These are phyloP conservation scores for Pluvianellus socialis DNA, from an alignment of 2,113 vertebrate genomes.

Conservation along the genomic window DNA sequence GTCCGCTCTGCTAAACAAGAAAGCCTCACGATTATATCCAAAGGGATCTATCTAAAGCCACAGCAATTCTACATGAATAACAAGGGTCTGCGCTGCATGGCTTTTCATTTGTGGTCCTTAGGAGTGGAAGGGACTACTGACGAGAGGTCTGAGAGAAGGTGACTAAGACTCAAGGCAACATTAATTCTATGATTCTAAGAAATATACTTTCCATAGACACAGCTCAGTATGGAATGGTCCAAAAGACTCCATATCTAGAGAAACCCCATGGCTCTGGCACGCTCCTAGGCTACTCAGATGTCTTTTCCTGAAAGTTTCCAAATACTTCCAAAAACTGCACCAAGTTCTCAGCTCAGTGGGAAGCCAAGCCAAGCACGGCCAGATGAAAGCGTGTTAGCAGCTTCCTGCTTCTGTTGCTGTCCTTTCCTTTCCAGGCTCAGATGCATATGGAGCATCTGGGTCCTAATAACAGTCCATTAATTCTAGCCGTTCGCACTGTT, in stretches of 20 bases:
- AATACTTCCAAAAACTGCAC: not conserved
- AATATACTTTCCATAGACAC: too few species aligned
- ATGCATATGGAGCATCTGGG: not conserved
- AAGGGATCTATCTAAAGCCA: not conserved
- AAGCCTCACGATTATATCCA: not conserved
- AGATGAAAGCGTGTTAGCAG: not conserved
- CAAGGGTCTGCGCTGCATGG: not conserved
- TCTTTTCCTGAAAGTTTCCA: not conserved
- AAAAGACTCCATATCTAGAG: not conserved
- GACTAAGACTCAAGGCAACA: too few species aligned
- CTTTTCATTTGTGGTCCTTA: not conserved
- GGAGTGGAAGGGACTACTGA: not conserved
- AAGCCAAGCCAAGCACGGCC: slow-evolving; percentile 1
- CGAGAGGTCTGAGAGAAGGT: not conserved
- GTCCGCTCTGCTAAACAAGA: not conserved
- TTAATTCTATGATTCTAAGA: too few species aligned
- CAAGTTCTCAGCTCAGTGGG: not conserved
- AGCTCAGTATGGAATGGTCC: not conserved
- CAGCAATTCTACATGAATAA: not conserved
- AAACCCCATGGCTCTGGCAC: not conserved
- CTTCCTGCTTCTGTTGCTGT: not conserved
- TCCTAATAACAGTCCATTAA: not conserved
- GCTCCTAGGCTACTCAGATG: not conserved
- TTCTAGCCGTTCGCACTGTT: not conserved
- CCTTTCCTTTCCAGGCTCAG: not conserved